Evolutionary conservation across 1,140 invertebrate species (phyloP).

Genomic region (Mylabris phalerata): DNA sequence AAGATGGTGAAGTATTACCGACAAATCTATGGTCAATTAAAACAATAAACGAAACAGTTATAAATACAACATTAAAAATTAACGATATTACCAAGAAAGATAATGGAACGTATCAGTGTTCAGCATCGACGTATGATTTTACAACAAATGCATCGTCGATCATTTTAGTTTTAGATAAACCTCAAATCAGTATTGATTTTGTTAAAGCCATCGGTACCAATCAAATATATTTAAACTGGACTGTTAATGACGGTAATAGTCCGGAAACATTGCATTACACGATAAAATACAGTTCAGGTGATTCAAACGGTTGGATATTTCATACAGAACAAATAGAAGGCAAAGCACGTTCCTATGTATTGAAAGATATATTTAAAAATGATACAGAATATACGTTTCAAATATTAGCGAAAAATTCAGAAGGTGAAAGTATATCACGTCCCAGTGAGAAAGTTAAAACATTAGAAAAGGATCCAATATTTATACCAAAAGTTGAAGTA

Average conservation of each 20-base stretch:
- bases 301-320: slow-evolving; percentile 46
- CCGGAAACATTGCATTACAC: slow-evolving; percentile 56
- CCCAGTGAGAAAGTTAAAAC: slow-evolving; percentile 43
- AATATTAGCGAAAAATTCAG: slow-evolving; percentile 48
- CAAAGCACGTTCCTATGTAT: slow-evolving; percentile 46
- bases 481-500: slow-evolving; percentile 67
- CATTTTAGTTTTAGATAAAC: slow-evolving; percentile 61
- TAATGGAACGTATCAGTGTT: slow-evolving; percentile 59
- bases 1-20: slow-evolving; percentile 46
- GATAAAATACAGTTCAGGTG: slow-evolving; percentile 54
- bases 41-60: slow-evolving; percentile 50
- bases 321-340: slow-evolving; percentile 45
- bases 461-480: slow-evolving; percentile 61
- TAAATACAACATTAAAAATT: slow-evolving; percentile 50
- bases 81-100: slow-evolving; percentile 53
- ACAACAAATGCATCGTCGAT: slow-evolving; percentile 42
- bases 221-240: slow-evolving; percentile 78
- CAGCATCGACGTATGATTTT: slow-evolving; percentile 36
- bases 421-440: slow-evolving; percentile 46
- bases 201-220: slow-evolving; percentile 66
- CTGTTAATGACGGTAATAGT: slow-evolving; percentile 67
- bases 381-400: slow-evolving; percentile 47
- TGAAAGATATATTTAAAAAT: slow-evolving; percentile 46
- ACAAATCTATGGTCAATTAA: slow-evolving; percentile 42
- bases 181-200: slow-evolving; percentile 63